Evolutionary conservation across 64 coral and sea anemone genomes (phyloP), one percentile per base, ranked within the genome.

Genomic region (Acropora yongei): DNA sequence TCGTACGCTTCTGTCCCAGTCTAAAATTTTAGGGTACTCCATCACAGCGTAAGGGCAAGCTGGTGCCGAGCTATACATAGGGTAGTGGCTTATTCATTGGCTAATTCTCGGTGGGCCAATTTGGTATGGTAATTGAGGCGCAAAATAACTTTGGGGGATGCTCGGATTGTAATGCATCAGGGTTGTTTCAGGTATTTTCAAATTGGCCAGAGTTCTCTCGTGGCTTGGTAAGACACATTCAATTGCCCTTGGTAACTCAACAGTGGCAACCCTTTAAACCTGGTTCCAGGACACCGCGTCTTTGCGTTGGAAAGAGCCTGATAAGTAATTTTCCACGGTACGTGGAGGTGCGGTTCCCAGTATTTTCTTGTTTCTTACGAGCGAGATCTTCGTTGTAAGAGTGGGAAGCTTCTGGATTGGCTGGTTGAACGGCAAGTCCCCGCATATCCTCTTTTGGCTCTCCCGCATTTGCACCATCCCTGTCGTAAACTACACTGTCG

Each of bases 201-300:
- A 73, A 43, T 80, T 39, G 57, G 91, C 61, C 48, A 99, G 61
- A 44, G 89, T 94, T 58, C 94, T 99, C 76, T 99, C 97, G 48
- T 99, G 97, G 68, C 97, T 99, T 2, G 97, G 97, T 68, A 99
- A 80, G 49, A 99, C 87, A 68, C 97, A 99, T 55, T 99, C 97
- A 40, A 99, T 99, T 6, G 92, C 92, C 78, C 91, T 92, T 45
- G 96, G 57, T 44, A 96, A 68, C 44, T 99, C 93, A 48, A 89
- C 94, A 90, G 30, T 96, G 94, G 76, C 97, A 99, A 75, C 97
- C 97, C 74, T 96, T 99, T 18, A 93, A 84, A 47, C 96, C 96
- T 17, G 96, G 81, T n/a, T 99, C 94, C 87, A 99, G 74, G 10
- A 99, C 97, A 82, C 94, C 91, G 61, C 91, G 88, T 80, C 91